A percentile compares a stretch with the other conserved stretches of the same genome.
Conservation (phyloP, 2,113 vertebrate species). For the Raja brachyura region DNA sequence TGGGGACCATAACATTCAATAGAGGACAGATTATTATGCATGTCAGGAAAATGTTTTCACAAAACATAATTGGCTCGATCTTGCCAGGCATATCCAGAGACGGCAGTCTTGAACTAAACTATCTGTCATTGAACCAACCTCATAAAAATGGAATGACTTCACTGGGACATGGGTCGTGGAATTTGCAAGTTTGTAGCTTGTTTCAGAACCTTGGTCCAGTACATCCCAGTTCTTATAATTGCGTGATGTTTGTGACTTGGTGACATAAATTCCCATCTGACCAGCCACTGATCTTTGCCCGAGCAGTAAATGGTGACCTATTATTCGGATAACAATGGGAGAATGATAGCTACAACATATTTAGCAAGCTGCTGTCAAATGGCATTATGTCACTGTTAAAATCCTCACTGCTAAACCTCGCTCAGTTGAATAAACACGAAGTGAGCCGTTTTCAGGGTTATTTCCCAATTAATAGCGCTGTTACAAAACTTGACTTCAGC, state of each 20-base stretch:
- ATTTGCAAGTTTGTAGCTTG: not conserved
- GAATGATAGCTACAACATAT: not conserved
- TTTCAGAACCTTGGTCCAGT: not conserved
- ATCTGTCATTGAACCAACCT: not conserved
- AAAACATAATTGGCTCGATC: not conserved
- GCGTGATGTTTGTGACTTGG: not conserved
- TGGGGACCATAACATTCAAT: not conserved
- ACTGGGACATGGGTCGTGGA: not conserved
- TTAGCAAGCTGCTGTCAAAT: not conserved
- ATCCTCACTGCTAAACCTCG: not conserved
- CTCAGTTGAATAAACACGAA: not conserved
- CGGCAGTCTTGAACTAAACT: constrained; percentile 5
- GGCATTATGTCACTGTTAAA: not conserved
- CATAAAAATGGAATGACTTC: constrained; percentile 20
- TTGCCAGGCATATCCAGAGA: not conserved
- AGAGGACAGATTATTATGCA: not conserved
- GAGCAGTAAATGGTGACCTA: constrained; percentile 2
- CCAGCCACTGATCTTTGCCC: not conserved
- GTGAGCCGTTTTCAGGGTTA: not conserved
- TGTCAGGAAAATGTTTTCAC: constrained; percentile 5
- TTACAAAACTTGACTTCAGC: too few species aligned
- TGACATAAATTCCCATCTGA: constrained; percentile 11
- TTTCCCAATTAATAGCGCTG: not conserved
- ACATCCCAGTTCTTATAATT: not conserved
- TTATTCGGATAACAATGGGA: not conserved